These are phyloP conservation scores for Syngnathoides biaculeatus DNA, from an alignment of 2,113 vertebrate genomes.

Conservation along the genomic window DNA sequence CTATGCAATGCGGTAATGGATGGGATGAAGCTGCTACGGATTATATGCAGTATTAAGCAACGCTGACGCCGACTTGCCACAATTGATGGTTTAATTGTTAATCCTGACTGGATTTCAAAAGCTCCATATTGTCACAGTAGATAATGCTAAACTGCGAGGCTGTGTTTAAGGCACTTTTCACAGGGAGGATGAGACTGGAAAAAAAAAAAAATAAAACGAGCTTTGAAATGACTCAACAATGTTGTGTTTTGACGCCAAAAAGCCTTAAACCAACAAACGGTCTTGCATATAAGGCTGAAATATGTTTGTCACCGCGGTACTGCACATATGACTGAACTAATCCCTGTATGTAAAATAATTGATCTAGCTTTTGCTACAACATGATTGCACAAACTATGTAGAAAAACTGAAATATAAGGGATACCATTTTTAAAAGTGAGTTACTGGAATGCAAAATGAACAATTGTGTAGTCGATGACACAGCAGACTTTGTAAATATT, in stretches of 20 bases:
- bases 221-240: constrained; percentile 3
- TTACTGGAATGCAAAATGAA: not conserved
- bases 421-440: too few species aligned
- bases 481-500: too few species aligned
- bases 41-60: not conserved
- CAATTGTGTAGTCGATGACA: not conserved
- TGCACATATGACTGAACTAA: too few species aligned
- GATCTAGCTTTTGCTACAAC: too few species aligned
- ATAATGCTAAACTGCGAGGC: constrained; percentile 6
- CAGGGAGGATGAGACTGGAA: constrained; percentile 1
- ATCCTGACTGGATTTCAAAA: constrained; percentile 29
- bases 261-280: not conserved
- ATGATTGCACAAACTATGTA: too few species aligned
- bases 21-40: not conserved
- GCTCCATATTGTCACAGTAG: constrained; percentile 15
- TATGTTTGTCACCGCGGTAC: too few species aligned
- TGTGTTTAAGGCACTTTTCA: constrained; percentile 16
- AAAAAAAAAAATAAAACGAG: constrained; percentile 3
- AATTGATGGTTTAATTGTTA: constrained; percentile 27
- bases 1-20: not conserved
- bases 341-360: too few species aligned
- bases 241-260: not conserved
- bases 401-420: too few species aligned
- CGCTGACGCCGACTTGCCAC: constrained; percentile 14
- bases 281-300: not conserved